Evolutionary conservation across 2,797 vertebrate species (phyloP), one percentile per base, ranked within the genome.

Genomic region (Sebastes hopkinsi): DNA sequence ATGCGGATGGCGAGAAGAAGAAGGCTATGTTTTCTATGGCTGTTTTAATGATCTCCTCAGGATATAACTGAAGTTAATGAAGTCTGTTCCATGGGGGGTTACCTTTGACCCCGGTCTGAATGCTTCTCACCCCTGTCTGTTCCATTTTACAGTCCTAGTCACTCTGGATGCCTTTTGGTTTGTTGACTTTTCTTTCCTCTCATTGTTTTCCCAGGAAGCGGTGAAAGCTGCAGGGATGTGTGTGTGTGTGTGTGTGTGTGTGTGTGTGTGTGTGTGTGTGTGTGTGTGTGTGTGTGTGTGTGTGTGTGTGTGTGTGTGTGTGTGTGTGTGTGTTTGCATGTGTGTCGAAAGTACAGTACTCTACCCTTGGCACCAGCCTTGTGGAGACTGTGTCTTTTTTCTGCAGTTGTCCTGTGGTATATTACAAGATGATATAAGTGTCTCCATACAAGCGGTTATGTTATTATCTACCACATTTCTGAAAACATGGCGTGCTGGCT

Each of bases 121-220:
- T 86, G 86, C 79, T 74, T 90, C 88, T 89, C 81, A 86, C 87
- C 87, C 87, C 72, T 79, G 76, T 86, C 89, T 86, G 67, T 92
- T 92, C 91, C 86, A 87, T 86, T 94, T 93, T 92, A 92, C 87
- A 88, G 90, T 89, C 82, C 87, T 65, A 78, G 81, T 89, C 88
- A 82, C 91, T 93, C 89, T 90, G 81, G 87, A 87, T 91, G 88
- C 73, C 91, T 88, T 90, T 91, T 90, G 81, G 92, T 94, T 95
- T 95, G 93, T 95, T 95, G 92, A 93, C 90, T 94, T 93, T 94
- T 88, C 90, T 94, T 93, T 92, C 89, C 92, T 91, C 89, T 94
- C 90, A 94, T 95, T 95, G 94, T 96, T 95, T 95, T 95, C 86
- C 86, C 91, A 94, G 94, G 94, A 95, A 95, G 93, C 77, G 88